Conservation (phyloP, 2,888 invertebrate species). For the Drosophila stalkeri region DNA sequence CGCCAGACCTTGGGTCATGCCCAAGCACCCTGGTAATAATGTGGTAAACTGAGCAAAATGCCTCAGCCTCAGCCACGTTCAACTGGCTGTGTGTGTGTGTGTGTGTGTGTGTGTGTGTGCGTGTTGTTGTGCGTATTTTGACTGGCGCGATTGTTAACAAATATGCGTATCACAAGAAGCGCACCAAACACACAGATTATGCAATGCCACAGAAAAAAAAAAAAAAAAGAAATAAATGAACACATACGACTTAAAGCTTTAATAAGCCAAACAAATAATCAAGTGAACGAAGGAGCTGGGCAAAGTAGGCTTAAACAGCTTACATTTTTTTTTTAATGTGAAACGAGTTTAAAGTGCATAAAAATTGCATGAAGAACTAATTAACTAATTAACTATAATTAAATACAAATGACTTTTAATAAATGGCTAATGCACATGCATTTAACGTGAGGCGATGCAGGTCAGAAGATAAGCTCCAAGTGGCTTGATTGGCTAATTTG, state of each 20-base stretch:
- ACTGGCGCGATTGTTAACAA: constrained; percentile 56
- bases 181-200: constrained; percentile 38
- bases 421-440: too few relatives aligned
- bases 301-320: neutral
- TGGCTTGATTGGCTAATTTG: too few relatives aligned
- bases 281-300: neutral
- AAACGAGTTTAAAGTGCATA: too few relatives aligned
- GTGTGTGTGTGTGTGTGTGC: neutral
- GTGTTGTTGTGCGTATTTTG: constrained; percentile 14
- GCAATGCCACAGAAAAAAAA: constrained; percentile 3
- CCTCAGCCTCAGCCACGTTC: constrained; percentile 34
- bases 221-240: neutral
- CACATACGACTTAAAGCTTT: neutral
- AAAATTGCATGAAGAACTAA: too few relatives aligned
- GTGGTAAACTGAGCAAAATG: constrained; percentile 70
- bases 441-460: too few relatives aligned
- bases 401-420: too few relatives aligned
- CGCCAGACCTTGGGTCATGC: constrained; percentile 78
- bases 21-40: constrained; percentile 74
- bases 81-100: neutral
- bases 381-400: too few relatives aligned
- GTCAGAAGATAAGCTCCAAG: too few relatives aligned
- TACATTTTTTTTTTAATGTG: too few relatives aligned
- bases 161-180: constrained; percentile 53
- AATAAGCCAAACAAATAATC: neutral